These are phyloP conservation scores for Hemibagrus wyckioides DNA, from an alignment of 2,113 vertebrate genomes.

Conservation along the genomic window DNA sequence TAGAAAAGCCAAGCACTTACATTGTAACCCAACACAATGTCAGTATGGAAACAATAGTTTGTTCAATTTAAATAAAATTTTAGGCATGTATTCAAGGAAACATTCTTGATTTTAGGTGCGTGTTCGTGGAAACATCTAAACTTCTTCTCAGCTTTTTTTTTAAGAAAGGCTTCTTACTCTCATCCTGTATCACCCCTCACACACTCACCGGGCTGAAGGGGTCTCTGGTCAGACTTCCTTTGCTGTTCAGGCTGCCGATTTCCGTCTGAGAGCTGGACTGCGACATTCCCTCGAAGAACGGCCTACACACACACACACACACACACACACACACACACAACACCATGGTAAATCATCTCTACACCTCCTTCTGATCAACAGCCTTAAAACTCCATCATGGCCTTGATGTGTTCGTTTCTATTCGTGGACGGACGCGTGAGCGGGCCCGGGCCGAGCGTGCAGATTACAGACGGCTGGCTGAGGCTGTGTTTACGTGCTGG, in stretches of 20 bases:
- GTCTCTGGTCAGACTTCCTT: conserved; percentile 84
- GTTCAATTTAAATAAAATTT: no score
- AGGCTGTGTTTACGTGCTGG: conserved; percentile 4
- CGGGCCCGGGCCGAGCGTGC: no score
- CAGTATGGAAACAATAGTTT: no score
- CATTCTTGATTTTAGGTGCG: no score
- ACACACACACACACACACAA: background rate
- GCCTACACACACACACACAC: conserved; percentile 67
- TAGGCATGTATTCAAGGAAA: no score
- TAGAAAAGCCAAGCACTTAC: no score
- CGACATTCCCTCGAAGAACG: conserved; percentile 92
- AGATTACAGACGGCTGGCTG: background rate
- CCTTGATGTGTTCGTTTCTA: background rate
- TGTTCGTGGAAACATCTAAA: no score
- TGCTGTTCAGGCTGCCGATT: conserved; percentile 91
- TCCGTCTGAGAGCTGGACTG: conserved; percentile 94
- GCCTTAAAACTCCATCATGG: background rate
- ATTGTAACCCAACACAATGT: no score
- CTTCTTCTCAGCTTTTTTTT: no score
- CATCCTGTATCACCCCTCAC: background rate
- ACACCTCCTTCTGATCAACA: background rate
- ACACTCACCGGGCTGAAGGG: conserved; percentile 81
- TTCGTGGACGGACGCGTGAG: background rate
- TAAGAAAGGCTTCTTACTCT: no score
- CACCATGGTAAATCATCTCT: background rate